A percentile compares a stretch with the other conserved stretches of the same genome.
These are phyloP conservation scores for Folsomia candida DNA, from an alignment of 2,888 invertebrate species.

Conservation along the genomic window DNA sequence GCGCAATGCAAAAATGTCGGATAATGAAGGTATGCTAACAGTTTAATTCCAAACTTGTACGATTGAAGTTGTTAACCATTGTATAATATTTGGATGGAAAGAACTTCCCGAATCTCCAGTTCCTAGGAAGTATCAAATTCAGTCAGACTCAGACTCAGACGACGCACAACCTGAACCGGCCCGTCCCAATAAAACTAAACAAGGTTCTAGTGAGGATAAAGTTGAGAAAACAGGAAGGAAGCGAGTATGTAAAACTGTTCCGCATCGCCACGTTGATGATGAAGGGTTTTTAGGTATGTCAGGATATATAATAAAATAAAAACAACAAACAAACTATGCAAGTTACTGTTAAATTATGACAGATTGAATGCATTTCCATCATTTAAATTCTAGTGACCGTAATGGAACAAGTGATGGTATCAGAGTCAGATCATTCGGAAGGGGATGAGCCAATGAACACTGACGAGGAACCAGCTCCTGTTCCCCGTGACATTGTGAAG, in stretches of 20 bases:
- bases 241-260: conserved; percentile 41
- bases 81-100: background rate
- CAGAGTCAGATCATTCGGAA: conserved; percentile 34
- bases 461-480: background rate
- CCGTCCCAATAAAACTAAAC: background rate
- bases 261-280: conserved; percentile 53
- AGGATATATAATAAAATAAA: conserved; percentile 1
- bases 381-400: conserved; percentile 37
- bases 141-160: conserved; percentile 37
- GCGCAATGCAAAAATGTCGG: conserved; percentile 12
- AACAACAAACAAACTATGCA: background rate
- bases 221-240: conserved; percentile 28
- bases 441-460: background rate
- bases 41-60: conserved; percentile 7
- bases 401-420: conserved; percentile 44
- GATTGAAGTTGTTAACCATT: background rate
- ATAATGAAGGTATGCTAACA: conserved; percentile 22
- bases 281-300: conserved; percentile 54
- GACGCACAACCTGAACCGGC: conserved; percentile 28
- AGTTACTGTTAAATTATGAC: background rate
- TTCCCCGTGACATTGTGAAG: background rate
- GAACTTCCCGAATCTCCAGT: conserved; percentile 29
- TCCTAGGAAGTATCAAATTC: conserved; percentile 14
- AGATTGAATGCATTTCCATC: background rate
- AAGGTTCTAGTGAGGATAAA: conserved; percentile 6